Base-by-base conservation (phyloP, 2,113 vertebrate species). In the Boulengeromyrus knoepffleri region DNA sequence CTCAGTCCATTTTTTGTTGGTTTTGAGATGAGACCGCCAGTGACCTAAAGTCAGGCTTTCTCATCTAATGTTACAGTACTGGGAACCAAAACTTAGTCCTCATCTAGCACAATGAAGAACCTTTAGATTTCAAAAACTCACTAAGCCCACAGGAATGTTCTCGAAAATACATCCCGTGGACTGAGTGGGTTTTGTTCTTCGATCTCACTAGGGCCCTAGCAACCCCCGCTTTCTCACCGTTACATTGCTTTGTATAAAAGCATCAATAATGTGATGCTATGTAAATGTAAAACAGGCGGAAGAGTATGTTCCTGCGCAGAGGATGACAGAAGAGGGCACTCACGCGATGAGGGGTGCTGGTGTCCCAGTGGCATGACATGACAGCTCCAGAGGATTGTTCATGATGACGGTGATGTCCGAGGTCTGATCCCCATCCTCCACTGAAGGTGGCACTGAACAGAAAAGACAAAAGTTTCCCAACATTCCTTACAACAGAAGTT, bases 321-420 rank as follows among this genome's bases (percentile, higher is more conserved):
- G 21, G 49, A 8, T 58, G 49, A 62, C 21, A 46, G 24, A 46
- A 42, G 66, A 0, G 31, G 49, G 77, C 10, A 89, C 97, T 97
- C 96, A 99, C 99, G 7, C 97, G 93, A 99, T 94, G 90, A 93
- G 91, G 50, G 97, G 98, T 53, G 95, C 89, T 17, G 99, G 98
- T 4, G 93, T 96, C 91, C 99, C 99, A 13, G 93, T 93, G 87
- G 94, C 97, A 2, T 94, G 95, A 92, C 98, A 99, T 90, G 99
- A 97, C 27, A 99, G 92, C 92, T 99, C 98, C 92, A 99, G 90
- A 47, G 97, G 94, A 89, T 92, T 95, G 92, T 97, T 95, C 27
- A 97, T 92, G 92, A 97, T 95, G 87, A 98, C 97, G 1, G 96
- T 97, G 92, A 94, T 94, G 90, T 96, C 96, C 17, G 94, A 96